phyloP scores from a whole-genome alignment of 2,797 vertebrate genomes.

The Hephaestus fuliginosus region DNA sequence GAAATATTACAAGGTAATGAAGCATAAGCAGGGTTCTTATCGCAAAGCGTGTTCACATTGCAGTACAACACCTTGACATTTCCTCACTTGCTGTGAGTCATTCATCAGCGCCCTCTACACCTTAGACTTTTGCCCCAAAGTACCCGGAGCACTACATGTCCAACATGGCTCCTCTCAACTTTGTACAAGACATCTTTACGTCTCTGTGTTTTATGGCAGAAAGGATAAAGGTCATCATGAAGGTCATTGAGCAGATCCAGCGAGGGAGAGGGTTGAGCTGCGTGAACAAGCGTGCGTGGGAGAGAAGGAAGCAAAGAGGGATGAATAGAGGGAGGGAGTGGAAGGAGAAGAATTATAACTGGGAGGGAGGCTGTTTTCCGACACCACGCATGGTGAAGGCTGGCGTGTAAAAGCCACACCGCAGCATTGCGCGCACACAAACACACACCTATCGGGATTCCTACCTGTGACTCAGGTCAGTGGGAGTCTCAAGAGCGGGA shows the following conservation, averaged over 20 bases:
- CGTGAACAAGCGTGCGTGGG: constrained; percentile 39
- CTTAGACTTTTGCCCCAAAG: constrained; percentile 75
- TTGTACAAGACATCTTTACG: constrained; percentile 67
- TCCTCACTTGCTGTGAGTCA: constrained; percentile 56
- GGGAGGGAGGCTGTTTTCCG: constrained; percentile 48
- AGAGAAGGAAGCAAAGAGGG: constrained; percentile 50
- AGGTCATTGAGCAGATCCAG: constrained; percentile 55
- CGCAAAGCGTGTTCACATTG: neutral
- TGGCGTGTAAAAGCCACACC: constrained; percentile 42
- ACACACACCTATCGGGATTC: constrained; percentile 73
- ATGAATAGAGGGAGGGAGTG: constrained; percentile 57
- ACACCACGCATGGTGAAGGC: constrained; percentile 39
- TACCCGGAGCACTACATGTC: constrained; percentile 47
- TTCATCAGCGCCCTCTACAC: constrained; percentile 57
- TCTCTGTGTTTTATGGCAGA: constrained; percentile 61
- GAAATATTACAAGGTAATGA: constrained; percentile 5
- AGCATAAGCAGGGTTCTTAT: constrained; percentile 22
- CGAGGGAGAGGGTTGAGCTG: constrained; percentile 21
- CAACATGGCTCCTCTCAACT: constrained; percentile 59
- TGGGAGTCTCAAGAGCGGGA: constrained; percentile 77
- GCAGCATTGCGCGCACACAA: constrained; percentile 41
- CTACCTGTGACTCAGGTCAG: constrained; percentile 82
- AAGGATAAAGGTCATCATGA: constrained; percentile 73
- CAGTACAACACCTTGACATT: constrained; percentile 18
- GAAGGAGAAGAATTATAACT: constrained; percentile 51